Base-by-base conservation (phyloP, 1,140 invertebrate genomes). In the Trypoxylus dichotomus region DNA sequence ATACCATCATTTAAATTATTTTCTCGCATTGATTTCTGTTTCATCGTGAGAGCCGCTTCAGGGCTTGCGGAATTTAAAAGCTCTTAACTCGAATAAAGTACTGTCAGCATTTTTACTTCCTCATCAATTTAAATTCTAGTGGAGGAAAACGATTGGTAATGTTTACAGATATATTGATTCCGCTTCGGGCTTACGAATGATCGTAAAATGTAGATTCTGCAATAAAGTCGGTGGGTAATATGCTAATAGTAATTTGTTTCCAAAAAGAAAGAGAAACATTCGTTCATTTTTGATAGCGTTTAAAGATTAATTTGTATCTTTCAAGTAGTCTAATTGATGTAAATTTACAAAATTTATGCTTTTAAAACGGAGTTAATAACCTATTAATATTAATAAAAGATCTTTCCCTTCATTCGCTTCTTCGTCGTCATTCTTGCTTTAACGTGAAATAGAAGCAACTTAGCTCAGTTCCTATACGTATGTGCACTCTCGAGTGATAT, bases 51-150 rank as follows among this genome's bases (percentile, higher is more conserved):
- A 47, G 43, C n/a, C 43, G 11, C 43, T 47, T 13, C n/a, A 47
- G 13, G 32, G 32, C 32, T 37, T 37, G 13, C n/a, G 43, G n/a
- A 47, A 47, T 47, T 47, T 47, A 68, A 68, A 68, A 68, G 63
- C 63, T 68, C 63, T 68, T 68, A 68, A 24, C 27, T 68, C 19
- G 24, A 11, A 47, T 47, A 47, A 13, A 21, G 19, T 24, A 68
- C 21, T 24, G 27, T 68, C 63, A 68, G 63, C 27, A 68, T n/a
- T 68, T 68, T 68, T 68, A 68, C 63, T 68, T 68, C 21, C 63
- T 68, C 63, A 29, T 68, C 63, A 68, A 68, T 68, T 68, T 68
- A 68, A 68, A 68, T 29, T 68, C 63, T 25, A 68, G 63, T 68
- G 15, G 63, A 68, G 27, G 54, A 19, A 60, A 60, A 60, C n/a